Base-by-base conservation (phyloP, 1,140 invertebrate genomes). In the Hesperophylax magnus region DNA sequence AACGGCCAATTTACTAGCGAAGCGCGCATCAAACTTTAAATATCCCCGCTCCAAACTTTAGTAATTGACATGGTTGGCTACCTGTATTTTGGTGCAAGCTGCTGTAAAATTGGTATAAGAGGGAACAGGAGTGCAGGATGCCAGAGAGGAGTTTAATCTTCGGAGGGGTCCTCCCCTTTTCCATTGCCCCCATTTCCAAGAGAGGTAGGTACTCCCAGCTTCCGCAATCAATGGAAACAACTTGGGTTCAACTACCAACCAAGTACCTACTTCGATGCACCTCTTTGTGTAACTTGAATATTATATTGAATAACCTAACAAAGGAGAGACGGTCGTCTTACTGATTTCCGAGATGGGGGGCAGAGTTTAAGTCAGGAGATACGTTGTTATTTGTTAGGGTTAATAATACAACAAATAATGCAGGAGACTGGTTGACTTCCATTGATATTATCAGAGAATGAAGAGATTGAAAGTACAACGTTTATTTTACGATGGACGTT, bases 201-300 rank as follows among this genome's bases (percentile, higher is more conserved):
- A 22, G 22, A 27, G 22, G 22, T 31, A 61, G 24, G 9, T 67
- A 67, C 67, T 24, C n/a, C 14, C 39, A 71, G 67, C 67, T 20
- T 71, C 67, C 67, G 69, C 39, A 53, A 72, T 72, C 69, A 72
- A 72, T 72, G 69, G 69, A 22, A 72, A 24, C 47, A 27, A 54
- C 69, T 72, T 31, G 47, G 27, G 18, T 72, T 39, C 27, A 67
- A 72, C 47, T 54, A 27, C n/a, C 47, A 31, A 20, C 69, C 17
- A n/a, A 56, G n/a, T 54, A 27, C 8, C 20, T 53, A 20, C 69
- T 72, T 11, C 47, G 20, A 31, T 67, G 69, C 52, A 72, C 47
- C 22, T 72, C 69, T 72, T 72, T 72, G 69, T 72, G 67, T 71
- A 71, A 72, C 39, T 53, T 72, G 69, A 56, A 72, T 4, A 31